Conservation (phyloP, 2,888 invertebrate species). For the Tenthredo amoena region DNA sequence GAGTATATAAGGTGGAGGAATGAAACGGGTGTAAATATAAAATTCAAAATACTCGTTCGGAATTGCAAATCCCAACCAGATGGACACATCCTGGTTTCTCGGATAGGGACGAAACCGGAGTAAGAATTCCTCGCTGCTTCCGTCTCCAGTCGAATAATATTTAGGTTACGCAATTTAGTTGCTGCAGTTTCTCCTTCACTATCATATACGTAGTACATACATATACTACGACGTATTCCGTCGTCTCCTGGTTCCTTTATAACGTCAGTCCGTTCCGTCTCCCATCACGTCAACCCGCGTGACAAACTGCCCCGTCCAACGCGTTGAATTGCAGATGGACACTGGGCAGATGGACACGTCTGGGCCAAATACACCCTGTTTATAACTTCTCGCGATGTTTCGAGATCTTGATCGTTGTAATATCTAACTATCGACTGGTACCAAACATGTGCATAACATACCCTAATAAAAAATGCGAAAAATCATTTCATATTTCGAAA, state of each 20-base stretch:
- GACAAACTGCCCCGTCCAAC: constrained; percentile 65
- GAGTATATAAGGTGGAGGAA: constrained; percentile 15
- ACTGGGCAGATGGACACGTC: constrained; percentile 72
- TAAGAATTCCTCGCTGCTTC: constrained; percentile 41
- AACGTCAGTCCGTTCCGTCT: constrained; percentile 31
- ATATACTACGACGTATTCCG: not conserved
- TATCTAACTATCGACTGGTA: not conserved
- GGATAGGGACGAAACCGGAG: not conserved
- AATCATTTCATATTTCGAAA: not conserved
- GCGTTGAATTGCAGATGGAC: constrained; percentile 72
- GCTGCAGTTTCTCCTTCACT: constrained; percentile 5
- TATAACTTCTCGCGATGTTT: not conserved
- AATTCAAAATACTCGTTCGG: constrained; percentile 57
- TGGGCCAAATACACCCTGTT: constrained; percentile 62
- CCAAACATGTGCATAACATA: not conserved
- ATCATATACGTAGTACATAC: not conserved
- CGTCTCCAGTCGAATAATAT: constrained; percentile 61
- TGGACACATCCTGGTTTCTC: constrained; percentile 65
- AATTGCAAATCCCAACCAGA: constrained; percentile 70
- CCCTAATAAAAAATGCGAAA: not conserved
- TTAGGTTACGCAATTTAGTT: constrained; percentile 62
- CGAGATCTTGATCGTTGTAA: constrained; percentile 5
- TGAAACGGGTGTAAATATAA: constrained; percentile 43
- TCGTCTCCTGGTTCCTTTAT: constrained; percentile 20
- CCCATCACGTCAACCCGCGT: constrained; percentile 52